phyloP scores from a whole-genome alignment of 2,888 invertebrate genomes.

The Thera obeliscata region DNA sequence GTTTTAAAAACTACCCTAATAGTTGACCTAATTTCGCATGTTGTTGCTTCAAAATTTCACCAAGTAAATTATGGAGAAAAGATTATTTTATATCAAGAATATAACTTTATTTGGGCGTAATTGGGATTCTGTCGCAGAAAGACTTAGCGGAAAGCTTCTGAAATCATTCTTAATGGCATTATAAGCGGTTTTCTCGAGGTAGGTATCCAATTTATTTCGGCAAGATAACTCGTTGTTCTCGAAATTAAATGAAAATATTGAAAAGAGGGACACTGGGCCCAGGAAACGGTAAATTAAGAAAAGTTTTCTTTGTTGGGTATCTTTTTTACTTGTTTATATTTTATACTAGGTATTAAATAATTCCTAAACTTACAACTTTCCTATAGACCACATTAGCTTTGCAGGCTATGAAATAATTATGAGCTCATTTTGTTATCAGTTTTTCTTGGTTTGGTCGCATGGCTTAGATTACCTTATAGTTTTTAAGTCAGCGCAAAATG shows the following conservation, averaged over 20 bases:
- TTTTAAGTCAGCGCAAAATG: background rate
- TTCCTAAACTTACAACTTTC: background rate
- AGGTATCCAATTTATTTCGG: constrained; percentile 63
- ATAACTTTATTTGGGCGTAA: constrained; percentile 55
- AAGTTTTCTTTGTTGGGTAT: constrained; percentile 22
- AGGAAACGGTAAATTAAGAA: constrained; percentile 26
- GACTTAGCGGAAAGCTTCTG: constrained; percentile 51
- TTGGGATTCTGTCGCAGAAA: constrained; percentile 50
- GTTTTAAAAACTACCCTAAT: no score
- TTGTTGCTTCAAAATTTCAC: background rate
- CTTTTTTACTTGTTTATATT: constrained; percentile 15
- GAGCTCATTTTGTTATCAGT: background rate
- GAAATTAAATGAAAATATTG: constrained; percentile 59
- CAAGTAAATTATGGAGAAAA: constrained; percentile 1
- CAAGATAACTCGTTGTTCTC: constrained; percentile 57
- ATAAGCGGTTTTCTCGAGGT: constrained; percentile 58
- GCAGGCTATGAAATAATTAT: no score
- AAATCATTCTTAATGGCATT: constrained; percentile 36
- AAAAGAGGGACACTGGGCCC: constrained; percentile 35
- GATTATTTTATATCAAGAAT: constrained; percentile 49
- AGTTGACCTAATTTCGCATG: background rate
- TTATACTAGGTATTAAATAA: background rate
- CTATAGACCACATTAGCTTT: no score
- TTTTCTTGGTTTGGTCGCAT: background rate
- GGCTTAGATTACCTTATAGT: background rate